Base-by-base conservation (phyloP, 2,888 invertebrate genomes). In the Drosophila maculinotata region DNA sequence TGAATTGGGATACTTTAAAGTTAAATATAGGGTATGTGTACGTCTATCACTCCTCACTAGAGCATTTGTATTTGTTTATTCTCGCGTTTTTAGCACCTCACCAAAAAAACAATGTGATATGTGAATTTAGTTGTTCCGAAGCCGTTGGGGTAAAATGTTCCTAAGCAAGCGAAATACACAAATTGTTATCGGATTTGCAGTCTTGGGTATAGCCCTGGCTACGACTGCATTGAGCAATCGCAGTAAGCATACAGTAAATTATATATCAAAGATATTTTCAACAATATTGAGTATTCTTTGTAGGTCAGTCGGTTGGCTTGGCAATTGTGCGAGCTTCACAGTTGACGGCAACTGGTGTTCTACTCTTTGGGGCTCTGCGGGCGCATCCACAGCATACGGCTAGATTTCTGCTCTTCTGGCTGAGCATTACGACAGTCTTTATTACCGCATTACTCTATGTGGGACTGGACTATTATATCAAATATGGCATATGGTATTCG, bases 301-400 rank as follows among this genome's bases (percentile, higher is more conserved):
- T 1, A 25, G 35, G 2, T n/a, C 1, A n/a, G 4, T 1, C 1
- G 10, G 12, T 1, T n/a, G 2, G 0, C 7, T 10, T 23, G 8
- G 7, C 1, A 14, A 3, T 26, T 8, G 8, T 20, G 12, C 12
- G n/a, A 10, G 17, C 30, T 25, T 1, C 10, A 2, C 49, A 49
- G 2, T 4, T 42, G 23, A 26, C 30, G 9, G 48, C 58, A 10
- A 38, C 42, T 20, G 7, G 9, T 1, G 15, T 12, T 9, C 9
- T 57, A 12, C 10, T 49, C 17, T 58, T 44, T 31, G 49, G 49
- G 0, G 30, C 38, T 1, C 3, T 30, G 2, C 53, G 30, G 25
- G 63, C 47, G 2, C 42, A 48, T 42, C 15, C 31, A 7, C 15
- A 20, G 7, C 48, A 65, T 14, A 54, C 42, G 31, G 8, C 30